phyloP scores from a whole-genome alignment of 2,113 vertebrate genomes.

The Laticauda colubrina region DNA sequence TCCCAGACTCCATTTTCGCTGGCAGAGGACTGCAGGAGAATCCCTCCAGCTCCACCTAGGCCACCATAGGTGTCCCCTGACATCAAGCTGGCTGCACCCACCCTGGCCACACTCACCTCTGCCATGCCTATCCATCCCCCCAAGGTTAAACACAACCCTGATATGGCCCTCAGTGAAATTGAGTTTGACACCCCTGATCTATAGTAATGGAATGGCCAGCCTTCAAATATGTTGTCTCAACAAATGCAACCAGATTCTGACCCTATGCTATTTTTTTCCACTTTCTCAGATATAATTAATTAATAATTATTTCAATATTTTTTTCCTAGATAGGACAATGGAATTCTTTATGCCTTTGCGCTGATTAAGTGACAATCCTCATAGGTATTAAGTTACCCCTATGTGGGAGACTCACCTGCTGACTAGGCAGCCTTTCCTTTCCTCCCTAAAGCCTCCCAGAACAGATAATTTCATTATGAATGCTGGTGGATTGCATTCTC shows the following conservation, averaged over 20 bases:
- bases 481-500: conserved; percentile 38
- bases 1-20: no score
- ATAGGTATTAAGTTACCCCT: conserved; percentile 24
- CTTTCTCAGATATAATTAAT: not conserved
- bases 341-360: conserved; percentile 24
- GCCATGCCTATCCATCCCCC: no score
- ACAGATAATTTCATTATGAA: conserved; percentile 42
- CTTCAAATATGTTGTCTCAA: not conserved
- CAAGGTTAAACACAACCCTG: no score
- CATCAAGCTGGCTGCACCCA: no score
- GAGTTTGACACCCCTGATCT: no score
- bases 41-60: no score
- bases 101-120: no score
- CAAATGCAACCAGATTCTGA: not conserved
- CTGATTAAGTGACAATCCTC: conserved; percentile 23
- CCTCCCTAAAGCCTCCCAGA: conserved; percentile 32
- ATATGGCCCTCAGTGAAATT: no score
- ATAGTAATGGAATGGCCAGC: not conserved
- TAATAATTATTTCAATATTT: not conserved
- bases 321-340: conserved; percentile 11
- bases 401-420: conserved; percentile 15
- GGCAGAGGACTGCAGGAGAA: no score
- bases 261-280: not conserved
- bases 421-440: conserved; percentile 31
- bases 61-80: no score